Percentiles rank a stretch among this genome's conserved stretches.
phyloP scores from a whole-genome alignment of 2,888 invertebrate genomes.

The Pyrocoelia pectoralis region DNA sequence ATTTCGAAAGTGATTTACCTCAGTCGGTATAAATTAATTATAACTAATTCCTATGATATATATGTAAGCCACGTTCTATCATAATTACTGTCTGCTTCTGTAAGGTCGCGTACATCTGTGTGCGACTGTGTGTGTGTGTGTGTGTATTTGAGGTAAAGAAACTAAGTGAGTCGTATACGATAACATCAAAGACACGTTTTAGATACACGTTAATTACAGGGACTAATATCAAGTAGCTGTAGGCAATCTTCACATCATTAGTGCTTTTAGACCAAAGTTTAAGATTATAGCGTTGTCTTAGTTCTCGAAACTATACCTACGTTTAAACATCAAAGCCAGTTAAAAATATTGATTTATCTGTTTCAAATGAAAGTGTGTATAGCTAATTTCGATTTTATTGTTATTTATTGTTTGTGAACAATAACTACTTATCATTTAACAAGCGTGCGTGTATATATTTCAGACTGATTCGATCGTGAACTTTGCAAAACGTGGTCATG shows the following conservation, averaged over 20 bases:
- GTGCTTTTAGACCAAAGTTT: conserved; percentile 46
- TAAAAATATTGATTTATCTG: not conserved
- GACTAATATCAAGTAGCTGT: conserved; percentile 50
- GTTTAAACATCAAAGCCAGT: not conserved
- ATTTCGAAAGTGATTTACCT: not conserved
- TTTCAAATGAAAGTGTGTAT: not conserved
- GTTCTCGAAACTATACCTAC: not conserved
- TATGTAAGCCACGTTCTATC: conserved; percentile 1
- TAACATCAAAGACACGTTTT: conserved; percentile 43
- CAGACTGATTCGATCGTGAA: not conserved
- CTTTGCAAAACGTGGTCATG: not conserved
- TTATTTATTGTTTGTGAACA: not conserved
- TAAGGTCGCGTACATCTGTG: conserved; percentile 9
- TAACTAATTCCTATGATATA: not conserved
- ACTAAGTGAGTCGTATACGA: conserved; percentile 25
- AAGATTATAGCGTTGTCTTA: conserved; percentile 44
- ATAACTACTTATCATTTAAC: not conserved
- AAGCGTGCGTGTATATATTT: not conserved
- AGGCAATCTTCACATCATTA: conserved; percentile 54
- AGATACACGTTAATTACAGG: conserved; percentile 51
- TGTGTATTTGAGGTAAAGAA: conserved; percentile 20
- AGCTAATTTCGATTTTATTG: not conserved
- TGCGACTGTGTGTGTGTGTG: conserved; percentile 10
- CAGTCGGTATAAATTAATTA: not conserved
- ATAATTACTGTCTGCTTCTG: conserved; percentile 8